Conservation (phyloP, 2,797 vertebrate genomes). For the Salarias fasciatus region DNA sequence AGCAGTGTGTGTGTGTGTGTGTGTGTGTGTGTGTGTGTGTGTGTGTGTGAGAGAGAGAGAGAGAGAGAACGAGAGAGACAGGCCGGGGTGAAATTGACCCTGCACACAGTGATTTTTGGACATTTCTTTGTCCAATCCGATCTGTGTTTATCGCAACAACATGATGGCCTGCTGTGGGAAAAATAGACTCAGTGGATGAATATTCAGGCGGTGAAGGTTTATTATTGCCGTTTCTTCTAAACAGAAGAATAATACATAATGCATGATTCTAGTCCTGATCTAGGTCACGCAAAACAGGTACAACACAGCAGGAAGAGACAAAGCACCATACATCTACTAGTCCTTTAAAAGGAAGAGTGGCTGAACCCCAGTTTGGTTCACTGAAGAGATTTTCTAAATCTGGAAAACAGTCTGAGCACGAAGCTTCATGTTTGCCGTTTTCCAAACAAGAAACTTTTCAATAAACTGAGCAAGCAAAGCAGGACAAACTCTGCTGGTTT, state of each 20-base stretch:
- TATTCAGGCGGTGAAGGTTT: constrained; percentile 1
- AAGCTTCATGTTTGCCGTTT: not conserved
- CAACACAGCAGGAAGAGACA: constrained; percentile 16
- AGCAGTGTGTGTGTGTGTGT: no score
- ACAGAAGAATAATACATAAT: constrained; percentile 43
- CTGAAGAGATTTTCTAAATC: constrained; percentile 5
- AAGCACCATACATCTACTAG: constrained; percentile 7
- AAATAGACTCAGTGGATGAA: not conserved
- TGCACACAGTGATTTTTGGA: not conserved
- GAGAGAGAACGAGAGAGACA: no score
- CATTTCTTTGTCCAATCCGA: not conserved
- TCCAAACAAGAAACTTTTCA: no score
- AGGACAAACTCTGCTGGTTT: no score
- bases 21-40: no score
- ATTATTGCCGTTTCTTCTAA: constrained; percentile 9
- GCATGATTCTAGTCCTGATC: constrained; percentile 27
- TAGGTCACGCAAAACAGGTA: constrained; percentile 45
- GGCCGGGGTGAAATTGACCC: no score
- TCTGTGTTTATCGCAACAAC: not conserved
- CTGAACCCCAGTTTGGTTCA: not conserved
- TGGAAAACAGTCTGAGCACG: not conserved
- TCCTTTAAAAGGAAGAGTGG: not conserved
- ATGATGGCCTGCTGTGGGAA: not conserved
- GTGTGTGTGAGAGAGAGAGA: no score
- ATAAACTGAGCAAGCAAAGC: not conserved